phyloP scores from a whole-genome alignment of 2,113 vertebrate genomes.

The Chloroceryle aenea region DNA sequence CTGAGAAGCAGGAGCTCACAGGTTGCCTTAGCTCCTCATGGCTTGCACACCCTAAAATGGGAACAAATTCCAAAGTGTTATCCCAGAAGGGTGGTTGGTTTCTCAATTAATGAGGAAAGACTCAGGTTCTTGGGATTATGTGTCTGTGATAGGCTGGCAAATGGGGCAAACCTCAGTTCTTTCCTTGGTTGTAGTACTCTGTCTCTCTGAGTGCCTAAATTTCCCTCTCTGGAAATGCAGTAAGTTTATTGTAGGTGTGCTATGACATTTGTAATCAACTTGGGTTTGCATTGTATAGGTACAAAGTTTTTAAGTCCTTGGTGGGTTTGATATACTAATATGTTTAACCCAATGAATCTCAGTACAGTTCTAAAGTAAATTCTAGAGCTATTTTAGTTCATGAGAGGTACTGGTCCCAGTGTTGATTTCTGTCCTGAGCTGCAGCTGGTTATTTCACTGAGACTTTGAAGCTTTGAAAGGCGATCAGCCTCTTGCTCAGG shows the following conservation, averaged over 20 bases:
- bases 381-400: neutral
- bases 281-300: neutral
- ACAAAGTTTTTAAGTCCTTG: neutral
- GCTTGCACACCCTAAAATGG: neutral
- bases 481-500: neutral
- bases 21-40: neutral
- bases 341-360: neutral
- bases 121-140: neutral
- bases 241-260: neutral
- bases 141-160: neutral
- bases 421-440: neutral
- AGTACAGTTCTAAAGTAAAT: neutral
- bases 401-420: neutral
- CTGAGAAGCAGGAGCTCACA: neutral
- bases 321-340: neutral
- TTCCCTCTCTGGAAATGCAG: neutral
- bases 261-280: neutral
- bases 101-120: neutral
- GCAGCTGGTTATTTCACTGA: neutral
- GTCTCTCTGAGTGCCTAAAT: neutral
- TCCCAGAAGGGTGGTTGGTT: neutral
- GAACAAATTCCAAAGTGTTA: neutral
- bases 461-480: neutral
- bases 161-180: neutral
- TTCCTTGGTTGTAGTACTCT: neutral